Evolutionary conservation across 2,888 invertebrate species (phyloP).

Genomic region (Lobophora halterata): DNA sequence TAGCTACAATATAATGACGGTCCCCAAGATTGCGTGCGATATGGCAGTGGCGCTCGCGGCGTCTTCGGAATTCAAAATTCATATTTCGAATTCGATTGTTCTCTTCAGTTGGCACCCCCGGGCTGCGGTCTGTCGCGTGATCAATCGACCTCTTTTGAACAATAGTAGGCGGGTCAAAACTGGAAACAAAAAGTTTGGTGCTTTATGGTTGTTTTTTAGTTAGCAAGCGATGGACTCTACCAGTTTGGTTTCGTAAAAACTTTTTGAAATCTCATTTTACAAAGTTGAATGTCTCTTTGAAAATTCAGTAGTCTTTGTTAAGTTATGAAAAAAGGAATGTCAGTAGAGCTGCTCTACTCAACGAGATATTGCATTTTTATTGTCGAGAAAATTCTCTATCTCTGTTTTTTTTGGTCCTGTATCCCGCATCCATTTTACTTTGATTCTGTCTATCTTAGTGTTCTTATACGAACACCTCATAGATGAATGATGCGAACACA

Average conservation of each 20-base stretch:
- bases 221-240: background rate
- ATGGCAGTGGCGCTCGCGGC: constrained; percentile 58
- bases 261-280: too few relatives aligned
- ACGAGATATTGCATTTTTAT: too few relatives aligned
- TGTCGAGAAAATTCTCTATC: too few relatives aligned
- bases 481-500: too few relatives aligned
- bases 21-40: constrained; percentile 59
- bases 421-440: too few relatives aligned
- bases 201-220: constrained; percentile 20
- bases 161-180: constrained; percentile 38
- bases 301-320: too few relatives aligned
- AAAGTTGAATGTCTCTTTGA: too few relatives aligned
- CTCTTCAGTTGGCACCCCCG: constrained; percentile 34
- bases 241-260: too few relatives aligned
- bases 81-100: constrained; percentile 34
- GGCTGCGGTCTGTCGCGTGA: constrained; percentile 52
- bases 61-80: constrained; percentile 57
- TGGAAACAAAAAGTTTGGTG: constrained; percentile 27
- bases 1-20: constrained; percentile 36
- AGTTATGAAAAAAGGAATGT: too few relatives aligned
- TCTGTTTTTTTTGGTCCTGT: too few relatives aligned
- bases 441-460: too few relatives aligned
- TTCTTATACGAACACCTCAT: too few relatives aligned
- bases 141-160: constrained; percentile 41
- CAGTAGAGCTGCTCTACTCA: constrained; percentile 3